Evolutionary conservation across 2,888 invertebrate species (phyloP), one percentile per base, ranked within the genome.

Genomic region (Caenorhabditis wallacei): DNA sequence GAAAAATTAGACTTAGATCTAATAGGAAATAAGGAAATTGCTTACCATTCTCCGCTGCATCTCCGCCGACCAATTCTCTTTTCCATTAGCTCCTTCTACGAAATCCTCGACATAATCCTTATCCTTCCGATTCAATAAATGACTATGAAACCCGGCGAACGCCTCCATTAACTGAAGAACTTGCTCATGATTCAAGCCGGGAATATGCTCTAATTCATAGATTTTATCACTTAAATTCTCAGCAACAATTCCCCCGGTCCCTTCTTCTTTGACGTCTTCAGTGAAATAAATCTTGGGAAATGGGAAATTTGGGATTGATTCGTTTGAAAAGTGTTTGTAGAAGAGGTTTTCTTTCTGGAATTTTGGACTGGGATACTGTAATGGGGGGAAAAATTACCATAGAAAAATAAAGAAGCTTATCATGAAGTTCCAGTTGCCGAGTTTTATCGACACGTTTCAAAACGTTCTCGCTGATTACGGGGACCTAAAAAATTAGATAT

Each of bases 261-360:
- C 75, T 0, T 70, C 81, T 20, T 20, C 64, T 0, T n/a, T 30
- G 7, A 75, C 56, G 7, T 81, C 70, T 48, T 81, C 81, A 11
- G 54, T 63, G 56, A 37, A 30, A 24, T 81, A 81, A n/a, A 81
- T 57, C 13, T 56, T 35, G 2, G 81, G 61, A 11, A 69, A 51
- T 13, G 75, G 81, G 43, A 81, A 81, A 24, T 70, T 46, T 0
- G 75, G 70, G 16, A 75, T 75, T 0, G 54, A 24, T 1, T 18
- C 13, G 54, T 70, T n/a, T 1, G 37, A 16, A 20, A 75, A 74
- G 48, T 64, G 54, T 5, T 69, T 30, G 75, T 81, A 75, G 75
- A 81, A 81, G 11, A 69, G 51, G 51, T 74, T 75, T 20, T 81
- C 81, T 56, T 66, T 68, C 81, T 75, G 63, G 13, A 61, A 61